phyloP scores from a whole-genome alignment of 2,888 invertebrate species.

The Lasioglossum villosulum region DNA sequence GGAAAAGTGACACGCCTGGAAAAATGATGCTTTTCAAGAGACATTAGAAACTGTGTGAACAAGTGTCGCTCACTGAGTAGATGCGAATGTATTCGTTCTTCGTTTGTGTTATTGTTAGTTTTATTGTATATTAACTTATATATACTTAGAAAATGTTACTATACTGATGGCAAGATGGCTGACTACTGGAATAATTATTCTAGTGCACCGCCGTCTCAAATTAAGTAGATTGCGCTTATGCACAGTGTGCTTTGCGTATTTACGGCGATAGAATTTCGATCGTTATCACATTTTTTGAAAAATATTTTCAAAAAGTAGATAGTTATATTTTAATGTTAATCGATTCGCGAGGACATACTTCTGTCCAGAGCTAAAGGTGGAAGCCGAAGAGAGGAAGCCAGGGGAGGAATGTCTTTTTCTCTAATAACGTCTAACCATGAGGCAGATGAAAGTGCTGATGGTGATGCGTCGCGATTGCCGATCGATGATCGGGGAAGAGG shows the following conservation, averaged over 20 bases:
- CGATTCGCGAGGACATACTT: background rate
- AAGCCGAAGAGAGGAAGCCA: background rate
- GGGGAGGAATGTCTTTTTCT: constrained; percentile 34
- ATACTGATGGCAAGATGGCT: background rate
- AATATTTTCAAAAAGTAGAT: background rate
- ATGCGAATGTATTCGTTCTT: background rate
- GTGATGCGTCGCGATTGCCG: constrained; percentile 28
- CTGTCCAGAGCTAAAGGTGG: constrained; percentile 23
- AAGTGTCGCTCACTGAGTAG: background rate
- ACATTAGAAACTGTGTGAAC: background rate
- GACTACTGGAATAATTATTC: background rate
- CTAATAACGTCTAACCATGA: constrained; percentile 46
- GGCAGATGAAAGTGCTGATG: constrained; percentile 46
- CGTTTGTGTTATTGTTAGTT: background rate
- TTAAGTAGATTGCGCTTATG: background rate
- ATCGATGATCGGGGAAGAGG: background rate
- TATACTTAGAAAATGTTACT: background rate
- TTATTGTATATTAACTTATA: no score
- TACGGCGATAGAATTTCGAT: background rate
- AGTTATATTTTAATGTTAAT: background rate
- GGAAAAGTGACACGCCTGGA: background rate
- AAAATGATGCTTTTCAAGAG: background rate
- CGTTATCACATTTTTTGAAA: background rate
- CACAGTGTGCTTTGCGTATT: background rate
- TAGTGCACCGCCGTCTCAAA: background rate